Evolutionary conservation across 2,797 vertebrate species (phyloP), one percentile per base, ranked within the genome.

Genomic region (Centropyge bicolor): DNA sequence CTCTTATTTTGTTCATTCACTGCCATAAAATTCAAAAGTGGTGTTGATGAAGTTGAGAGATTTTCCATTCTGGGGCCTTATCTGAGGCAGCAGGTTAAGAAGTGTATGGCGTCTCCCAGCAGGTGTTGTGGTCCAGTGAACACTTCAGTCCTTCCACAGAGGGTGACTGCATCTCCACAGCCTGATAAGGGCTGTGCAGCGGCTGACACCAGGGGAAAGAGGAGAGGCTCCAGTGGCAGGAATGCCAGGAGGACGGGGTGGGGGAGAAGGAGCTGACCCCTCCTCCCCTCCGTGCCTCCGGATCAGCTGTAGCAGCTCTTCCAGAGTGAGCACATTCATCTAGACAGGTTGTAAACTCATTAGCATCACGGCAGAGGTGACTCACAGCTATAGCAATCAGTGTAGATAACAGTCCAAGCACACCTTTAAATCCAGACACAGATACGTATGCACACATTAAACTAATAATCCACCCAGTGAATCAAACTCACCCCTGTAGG

Each of bases 261-360:
- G n/a, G n/a, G 43, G 35, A 9, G 17, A 48, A 70, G 8, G 20
- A 40, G 43, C 24, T 62, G 40, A 52, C 63, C 1, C 10, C 3
- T 5, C 13, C 49, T 41, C 52, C 3, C 35, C 1, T 16, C 20
- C 14, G 41, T 13, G 6, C 27, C 27, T 16, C 6, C 41, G 1
- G 68, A 84, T 83, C 83, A 83, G 78, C 74, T 70, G 65, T 59
- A 74, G 79, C 46, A 68, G 69, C 69, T 81, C 66, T 36, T 74
- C 68, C 48, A 82, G 20, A 43, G 31, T 49, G 79, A 72, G 57
- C 60, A 74, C 70, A 57, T 88, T 83, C 60, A 57, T 84, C 38
- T 74, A 80, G 79, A 82, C 92, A 88, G 82, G 71, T 72, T 92
- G 88, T 92, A 83, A 94, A 94, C 49, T 89, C 88, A 86, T 94